phyloP scores from a whole-genome alignment of 2,888 invertebrate genomes.

The Erebia palarica region DNA sequence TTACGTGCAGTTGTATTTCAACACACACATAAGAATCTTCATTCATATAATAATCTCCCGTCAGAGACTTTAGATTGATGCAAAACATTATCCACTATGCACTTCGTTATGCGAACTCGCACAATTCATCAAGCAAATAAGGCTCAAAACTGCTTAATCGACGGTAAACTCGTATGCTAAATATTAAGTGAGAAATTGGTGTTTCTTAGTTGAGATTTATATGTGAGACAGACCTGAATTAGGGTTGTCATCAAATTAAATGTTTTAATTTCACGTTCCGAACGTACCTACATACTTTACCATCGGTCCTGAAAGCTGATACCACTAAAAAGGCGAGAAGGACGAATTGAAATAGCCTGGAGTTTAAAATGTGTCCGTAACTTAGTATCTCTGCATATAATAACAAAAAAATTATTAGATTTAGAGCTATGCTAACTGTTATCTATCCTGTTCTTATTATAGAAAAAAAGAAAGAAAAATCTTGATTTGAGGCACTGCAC shows the following conservation, averaged over 20 bases:
- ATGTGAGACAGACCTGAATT: slow-evolving; percentile 50
- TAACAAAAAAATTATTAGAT: no score
- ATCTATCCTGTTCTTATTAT: no score
- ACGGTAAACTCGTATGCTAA: slow-evolving; percentile 45
- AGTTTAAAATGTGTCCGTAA: no score
- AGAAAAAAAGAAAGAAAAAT: no score
- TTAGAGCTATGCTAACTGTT: no score
- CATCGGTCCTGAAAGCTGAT: no score
- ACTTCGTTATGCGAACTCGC: slow-evolving; percentile 42
- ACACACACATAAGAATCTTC: slow-evolving; percentile 12
- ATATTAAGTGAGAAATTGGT: slow-evolving; percentile 72
- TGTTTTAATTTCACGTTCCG: background rate
- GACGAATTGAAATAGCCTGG: no score
- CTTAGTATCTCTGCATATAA: no score
- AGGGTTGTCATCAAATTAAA: slow-evolving; percentile 28
- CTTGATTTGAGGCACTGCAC: no score
- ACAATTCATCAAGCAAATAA: slow-evolving; percentile 50
- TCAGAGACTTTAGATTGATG: slow-evolving; percentile 58
- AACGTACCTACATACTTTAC: no score
- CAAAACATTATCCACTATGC: slow-evolving; percentile 49
- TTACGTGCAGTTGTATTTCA: background rate
- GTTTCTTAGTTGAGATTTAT: slow-evolving; percentile 76
- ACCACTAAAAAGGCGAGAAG: no score
- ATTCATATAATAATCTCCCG: slow-evolving; percentile 68
- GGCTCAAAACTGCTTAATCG: slow-evolving; percentile 45